Evolutionary conservation across 2,797 vertebrate species (phyloP), one percentile per base, ranked within the genome.

Genomic region (Diceros bicornis): DNA sequence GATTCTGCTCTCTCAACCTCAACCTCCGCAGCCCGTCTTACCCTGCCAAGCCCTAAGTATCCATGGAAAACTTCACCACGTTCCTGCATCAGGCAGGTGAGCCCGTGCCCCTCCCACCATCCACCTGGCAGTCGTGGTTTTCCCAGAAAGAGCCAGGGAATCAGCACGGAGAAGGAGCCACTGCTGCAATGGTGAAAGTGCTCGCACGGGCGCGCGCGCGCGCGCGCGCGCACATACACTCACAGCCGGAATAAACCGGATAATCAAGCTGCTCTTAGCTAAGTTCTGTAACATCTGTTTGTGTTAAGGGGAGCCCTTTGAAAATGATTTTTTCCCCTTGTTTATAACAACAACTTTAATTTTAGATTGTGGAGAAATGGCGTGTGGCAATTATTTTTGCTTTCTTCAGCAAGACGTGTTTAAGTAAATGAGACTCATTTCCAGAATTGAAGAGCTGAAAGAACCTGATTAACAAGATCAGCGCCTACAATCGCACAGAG

Each of bases 401-500:
- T 97, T 94, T 66, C 88, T 96, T 98, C 96, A 37, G 94, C 94
- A 97, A 98, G 95, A 88, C 3, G 47, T 90, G 89, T 90, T 97
- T 97, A 89, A 92, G 91, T 81, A 66, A 96, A 84, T 97, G 96
- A 95, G 94, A 94, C 89, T 96, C 96, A 84, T 98, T 97, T 95
- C 85, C 71, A 62, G 93, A 96, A 97, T 74, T 10, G 90, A 97
- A 96, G 97, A 78, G 27, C 96, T 78, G 86, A 96, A 97, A 97
- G 96, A 97, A 96, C 97, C 93, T 91, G 94, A 98, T 97, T 97
- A 98, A 90, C 94, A 71, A 69, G 97, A 94, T 92, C 86, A 44
- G 96, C 34, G 71, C 87, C 82, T 96, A 52, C 96, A 97, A 98
- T 97, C 98, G 93, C 89, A 74, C 0, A 7, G 90, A 94, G 95